Evolutionary conservation across 2,888 invertebrate species (phyloP).

Genomic region (Lottia gigantea): DNA sequence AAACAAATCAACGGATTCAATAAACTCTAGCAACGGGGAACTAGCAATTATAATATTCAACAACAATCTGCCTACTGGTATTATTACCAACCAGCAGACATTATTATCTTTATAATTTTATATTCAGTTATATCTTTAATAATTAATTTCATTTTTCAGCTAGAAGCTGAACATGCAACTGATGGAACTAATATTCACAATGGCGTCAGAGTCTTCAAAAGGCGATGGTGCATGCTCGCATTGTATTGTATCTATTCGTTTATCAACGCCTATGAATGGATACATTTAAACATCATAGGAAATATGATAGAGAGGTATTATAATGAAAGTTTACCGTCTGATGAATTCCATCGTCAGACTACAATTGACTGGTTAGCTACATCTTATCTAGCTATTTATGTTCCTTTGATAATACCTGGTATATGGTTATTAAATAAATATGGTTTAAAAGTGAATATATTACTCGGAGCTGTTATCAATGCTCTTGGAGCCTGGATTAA

Average conservation of each 20-base stretch:
- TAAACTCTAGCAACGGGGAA: no score
- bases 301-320: constrained; percentile 78
- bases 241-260: constrained; percentile 91
- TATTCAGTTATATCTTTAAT: no score
- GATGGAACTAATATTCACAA: background rate
- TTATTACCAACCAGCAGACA: no score
- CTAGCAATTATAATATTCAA: no score
- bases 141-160: no score
- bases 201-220: constrained; percentile 38
- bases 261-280: constrained; percentile 95
- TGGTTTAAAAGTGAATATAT: constrained; percentile 70
- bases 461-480: constrained; percentile 72
- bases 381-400: constrained; percentile 97
- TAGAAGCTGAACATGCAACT: no score
- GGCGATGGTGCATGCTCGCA: constrained; percentile 86
- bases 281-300: constrained; percentile 93
- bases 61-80: no score
- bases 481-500: constrained; percentile 80
- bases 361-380: constrained; percentile 96
- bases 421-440: constrained; percentile 94
- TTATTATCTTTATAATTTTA: no score
- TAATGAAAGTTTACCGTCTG: constrained; percentile 64
- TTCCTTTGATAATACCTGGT: constrained; percentile 96
- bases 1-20: no score
- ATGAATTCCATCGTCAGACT: constrained; percentile 53